These are phyloP conservation scores for Teleogryllus oceanicus DNA, from an alignment of 2,888 invertebrate species.

Conservation along the genomic window DNA sequence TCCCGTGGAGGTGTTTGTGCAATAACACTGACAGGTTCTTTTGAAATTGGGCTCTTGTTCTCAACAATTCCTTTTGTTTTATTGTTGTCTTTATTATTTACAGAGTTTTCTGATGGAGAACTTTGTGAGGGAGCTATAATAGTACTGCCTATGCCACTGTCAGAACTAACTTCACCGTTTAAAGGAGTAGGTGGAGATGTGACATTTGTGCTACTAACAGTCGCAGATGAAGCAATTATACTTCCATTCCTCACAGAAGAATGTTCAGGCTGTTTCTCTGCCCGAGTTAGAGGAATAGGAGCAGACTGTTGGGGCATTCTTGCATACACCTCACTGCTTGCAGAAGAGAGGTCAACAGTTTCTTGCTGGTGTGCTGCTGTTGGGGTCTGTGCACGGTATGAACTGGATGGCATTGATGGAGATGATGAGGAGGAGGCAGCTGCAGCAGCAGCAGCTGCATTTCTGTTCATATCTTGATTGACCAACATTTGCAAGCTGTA, in stretches of 20 bases:
- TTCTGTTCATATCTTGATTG: slow-evolving; percentile 46
- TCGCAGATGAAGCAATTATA: slow-evolving; percentile 37
- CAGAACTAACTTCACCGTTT: slow-evolving; percentile 47
- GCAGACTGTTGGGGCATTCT: slow-evolving; percentile 45
- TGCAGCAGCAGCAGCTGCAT: slow-evolving; percentile 40
- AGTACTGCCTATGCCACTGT: slow-evolving; percentile 45
- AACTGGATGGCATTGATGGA: slow-evolving; percentile 22
- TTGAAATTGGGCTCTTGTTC: slow-evolving; percentile 19
- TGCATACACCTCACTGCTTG: slow-evolving; percentile 45
- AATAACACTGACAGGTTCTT: slow-evolving; percentile 33
- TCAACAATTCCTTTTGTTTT: slow-evolving; percentile 21
- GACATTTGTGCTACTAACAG: slow-evolving; percentile 25
- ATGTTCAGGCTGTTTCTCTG: slow-evolving; percentile 43
- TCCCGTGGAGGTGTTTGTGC: slow-evolving; percentile 32
- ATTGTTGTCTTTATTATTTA: slow-evolving; percentile 19
- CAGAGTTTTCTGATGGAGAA: slow-evolving; percentile 38
- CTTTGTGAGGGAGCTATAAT: slow-evolving; percentile 46
- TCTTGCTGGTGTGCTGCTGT: slow-evolving; percentile 30
- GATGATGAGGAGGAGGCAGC: neutral
- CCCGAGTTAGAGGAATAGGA: slow-evolving; percentile 47
- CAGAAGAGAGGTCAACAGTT: slow-evolving; percentile 45
- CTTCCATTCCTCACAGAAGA: slow-evolving; percentile 43
- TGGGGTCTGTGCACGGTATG: slow-evolving; percentile 30
- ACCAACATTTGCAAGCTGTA: slow-evolving; percentile 49
- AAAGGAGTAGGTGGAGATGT: slow-evolving; percentile 47